Evolutionary conservation across 2,888 invertebrate genomes (phyloP).

Genomic region (Oscheius sp.): DNA sequence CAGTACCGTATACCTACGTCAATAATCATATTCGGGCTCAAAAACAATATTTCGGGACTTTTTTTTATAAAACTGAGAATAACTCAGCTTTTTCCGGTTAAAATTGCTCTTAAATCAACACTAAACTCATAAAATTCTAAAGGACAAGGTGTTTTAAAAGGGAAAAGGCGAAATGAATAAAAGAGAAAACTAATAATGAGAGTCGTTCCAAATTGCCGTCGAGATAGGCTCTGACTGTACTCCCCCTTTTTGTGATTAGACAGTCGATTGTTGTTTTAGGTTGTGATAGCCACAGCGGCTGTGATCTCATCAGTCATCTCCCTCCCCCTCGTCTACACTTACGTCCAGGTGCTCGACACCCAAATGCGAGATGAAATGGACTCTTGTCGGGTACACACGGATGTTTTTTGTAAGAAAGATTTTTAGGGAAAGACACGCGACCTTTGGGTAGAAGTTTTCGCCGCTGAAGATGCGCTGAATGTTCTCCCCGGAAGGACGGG

Average conservation of each 20-base stretch:
- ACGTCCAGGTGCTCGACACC: slow-evolving; percentile 69
- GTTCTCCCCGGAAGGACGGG: slow-evolving; percentile 36
- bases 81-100: no score
- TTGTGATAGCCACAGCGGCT: slow-evolving; percentile 68
- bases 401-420: not conserved
- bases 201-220: no score
- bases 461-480: slow-evolving; percentile 43
- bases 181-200: no score
- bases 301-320: slow-evolving; percentile 69
- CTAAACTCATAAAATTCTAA: no score
- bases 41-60: no score
- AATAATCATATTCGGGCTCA: no score
- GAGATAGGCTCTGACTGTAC: not conserved
- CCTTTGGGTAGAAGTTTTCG: slow-evolving; percentile 57
- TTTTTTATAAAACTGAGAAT: no score
- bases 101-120: no score
- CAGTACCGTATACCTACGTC: no score
- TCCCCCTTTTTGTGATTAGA: no score
- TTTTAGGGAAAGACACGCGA: slow-evolving; percentile 54
- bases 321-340: slow-evolving; percentile 70
- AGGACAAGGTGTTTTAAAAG: no score
- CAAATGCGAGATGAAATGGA: slow-evolving; percentile 70
- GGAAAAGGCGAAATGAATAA: no score
- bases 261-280: slow-evolving; percentile 27
- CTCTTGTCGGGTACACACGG: slow-evolving; percentile 66